Base-by-base conservation (phyloP, 2,113 vertebrate species). In the Oryzias melastigma region DNA sequence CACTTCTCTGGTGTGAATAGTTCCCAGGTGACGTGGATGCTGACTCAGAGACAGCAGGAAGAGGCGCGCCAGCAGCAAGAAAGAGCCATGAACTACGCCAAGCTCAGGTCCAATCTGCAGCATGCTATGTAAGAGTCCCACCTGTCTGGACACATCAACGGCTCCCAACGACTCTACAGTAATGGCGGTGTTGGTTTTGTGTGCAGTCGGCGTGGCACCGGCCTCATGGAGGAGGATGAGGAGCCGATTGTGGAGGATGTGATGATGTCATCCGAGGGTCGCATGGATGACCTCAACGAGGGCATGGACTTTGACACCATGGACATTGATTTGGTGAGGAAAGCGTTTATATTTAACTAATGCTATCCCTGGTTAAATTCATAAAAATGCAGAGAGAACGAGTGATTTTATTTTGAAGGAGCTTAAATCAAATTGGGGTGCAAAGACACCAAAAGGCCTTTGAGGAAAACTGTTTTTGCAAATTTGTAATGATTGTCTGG, bases 301-400 rank as follows among this genome's bases (percentile, higher is more conserved):
- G 97, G 96, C 90, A 99, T 99, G 96, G 97, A 98, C 89, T 99
- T 98, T 50, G 97, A 99, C 83, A 99, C 97, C 84, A 98, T 99
- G 96, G 97, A 98, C 88, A 99, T 99, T 88, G 97, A 99, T 85
- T 90, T 99, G 95, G 97, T 99, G 91, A 94, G 93, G 81, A 5
- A 6, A 7, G 13, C 2, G 13, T 16, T 46, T 10, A 7, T 1
- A 14, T n/a, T 15, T 4, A 8, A 52, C 27, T 27, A 16, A 52
- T 17, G 27, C 4, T 2, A 8, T 25, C 17, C 22, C 24, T 51
- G 14, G 3, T 2, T 18, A 47, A 27, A 10, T 18, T 19, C 41
- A 56, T 5, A n/a, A 20, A 22, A 22, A 22, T 22, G 22, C 22
- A 22, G 25, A 12, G 8, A 12, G 10, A 12, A 35, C 3, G 35